phyloP scores from a whole-genome alignment of 2,113 vertebrate genomes.

The Hepsetus odoe region DNA sequence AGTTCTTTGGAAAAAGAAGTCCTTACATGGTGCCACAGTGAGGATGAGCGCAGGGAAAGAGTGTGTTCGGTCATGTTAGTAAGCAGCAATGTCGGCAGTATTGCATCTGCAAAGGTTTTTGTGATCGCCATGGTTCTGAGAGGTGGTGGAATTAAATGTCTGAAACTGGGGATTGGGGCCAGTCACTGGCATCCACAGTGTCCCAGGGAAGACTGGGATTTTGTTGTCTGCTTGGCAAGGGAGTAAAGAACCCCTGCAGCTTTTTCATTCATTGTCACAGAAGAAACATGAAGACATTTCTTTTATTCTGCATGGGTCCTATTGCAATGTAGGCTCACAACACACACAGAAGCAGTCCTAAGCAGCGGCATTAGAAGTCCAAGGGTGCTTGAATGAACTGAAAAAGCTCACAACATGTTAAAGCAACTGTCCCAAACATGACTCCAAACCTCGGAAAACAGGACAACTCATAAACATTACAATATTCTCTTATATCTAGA shows the following conservation, averaged over 20 bases:
- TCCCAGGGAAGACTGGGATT: slow-evolving; percentile 72
- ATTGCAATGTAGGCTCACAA: slow-evolving; percentile 51
- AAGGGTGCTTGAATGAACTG: slow-evolving; percentile 36
- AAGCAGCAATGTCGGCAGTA: slow-evolving; percentile 69
- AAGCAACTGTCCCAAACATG: slow-evolving; percentile 12
- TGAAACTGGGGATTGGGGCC: slow-evolving; percentile 45
- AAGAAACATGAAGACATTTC: slow-evolving; percentile 43
- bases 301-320: slow-evolving; percentile 55
- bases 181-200: slow-evolving; percentile 52
- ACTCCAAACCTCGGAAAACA: not conserved
- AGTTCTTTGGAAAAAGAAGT: slow-evolving; percentile 58
- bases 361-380: slow-evolving; percentile 44
- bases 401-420: slow-evolving; percentile 21
- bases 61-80: slow-evolving; percentile 43
- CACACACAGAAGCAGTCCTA: slow-evolving; percentile 47
- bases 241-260: slow-evolving; percentile 37
- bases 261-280: slow-evolving; percentile 43
- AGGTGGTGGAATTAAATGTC: slow-evolving; percentile 42
- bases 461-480: not conserved
- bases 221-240: slow-evolving; percentile 72
- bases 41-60: slow-evolving; percentile 26
- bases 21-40: slow-evolving; percentile 26
- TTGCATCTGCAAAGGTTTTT: slow-evolving; percentile 61
- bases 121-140: slow-evolving; percentile 33
- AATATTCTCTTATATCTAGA: not conserved